Evolutionary conservation across 2,888 invertebrate species (phyloP).

Genomic region (Napeogenes inachia): DNA sequence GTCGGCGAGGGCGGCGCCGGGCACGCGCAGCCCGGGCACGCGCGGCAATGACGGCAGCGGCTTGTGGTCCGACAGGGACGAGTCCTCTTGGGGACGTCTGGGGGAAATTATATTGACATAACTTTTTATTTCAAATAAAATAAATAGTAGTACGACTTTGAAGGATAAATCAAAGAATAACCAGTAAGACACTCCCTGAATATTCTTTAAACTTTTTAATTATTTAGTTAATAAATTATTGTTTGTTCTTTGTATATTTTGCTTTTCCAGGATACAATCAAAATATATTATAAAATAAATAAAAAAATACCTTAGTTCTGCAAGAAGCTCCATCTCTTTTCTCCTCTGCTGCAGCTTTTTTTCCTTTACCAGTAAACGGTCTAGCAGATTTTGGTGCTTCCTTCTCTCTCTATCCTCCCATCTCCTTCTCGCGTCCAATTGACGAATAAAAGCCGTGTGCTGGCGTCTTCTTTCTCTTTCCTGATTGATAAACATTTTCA

Average conservation of each 20-base stretch:
- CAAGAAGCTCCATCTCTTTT: slow-evolving; percentile 82
- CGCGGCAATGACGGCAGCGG: slow-evolving; percentile 84
- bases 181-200: too few species aligned
- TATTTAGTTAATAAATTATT: too few species aligned
- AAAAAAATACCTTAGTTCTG: slow-evolving; percentile 75
- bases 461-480: slow-evolving; percentile 93
- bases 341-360: slow-evolving; percentile 85
- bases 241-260: too few species aligned
- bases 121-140: too few species aligned
- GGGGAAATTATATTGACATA: not conserved
- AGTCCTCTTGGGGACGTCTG: slow-evolving; percentile 94
- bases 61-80: slow-evolving; percentile 87
- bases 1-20: slow-evolving; percentile 94
- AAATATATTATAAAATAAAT: too few species aligned
- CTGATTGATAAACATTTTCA: slow-evolving; percentile 56
- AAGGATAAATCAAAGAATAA: too few species aligned
- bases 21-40: slow-evolving; percentile 87
- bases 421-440: slow-evolving; percentile 89
- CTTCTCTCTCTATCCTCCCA: slow-evolving; percentile 90
- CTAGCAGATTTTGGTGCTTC: slow-evolving; percentile 87
- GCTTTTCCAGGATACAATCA: too few species aligned
- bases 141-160: too few species aligned
- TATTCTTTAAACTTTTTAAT: too few species aligned
- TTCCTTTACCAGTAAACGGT: slow-evolving; percentile 90
- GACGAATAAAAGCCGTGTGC: slow-evolving; percentile 92